Base-by-base conservation (phyloP, 2,888 invertebrate species). In the Leuctra nigra region DNA sequence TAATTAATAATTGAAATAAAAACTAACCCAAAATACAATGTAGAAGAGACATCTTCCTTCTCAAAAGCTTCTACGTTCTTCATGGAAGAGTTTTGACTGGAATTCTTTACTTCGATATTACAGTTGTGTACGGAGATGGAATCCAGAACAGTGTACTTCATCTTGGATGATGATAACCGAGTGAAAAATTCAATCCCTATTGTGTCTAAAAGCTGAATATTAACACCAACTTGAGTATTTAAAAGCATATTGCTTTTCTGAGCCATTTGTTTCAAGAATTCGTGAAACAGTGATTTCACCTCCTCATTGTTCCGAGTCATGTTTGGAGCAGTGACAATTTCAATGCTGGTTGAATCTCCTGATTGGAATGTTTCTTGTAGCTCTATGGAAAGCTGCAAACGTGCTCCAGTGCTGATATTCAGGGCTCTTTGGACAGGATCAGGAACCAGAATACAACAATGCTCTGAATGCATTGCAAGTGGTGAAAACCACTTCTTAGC, bases 131-230 rank as follows among this genome's bases (percentile, higher is more conserved):
- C 9, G 11, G 14, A 13, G 1, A 50, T 50, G 9, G 23, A 16
- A 35, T 50, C 25, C 25, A 56, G 24, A 22, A 56, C n/a, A 13
- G 33, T 39, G 39, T 50, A 56, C 13, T 56, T 18, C 11, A 41
- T 11, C 13, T 52, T 50, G n/a, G 11, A 13, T 14, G 50, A 11
- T 7, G 11, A 50, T 9, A 25, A 23, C 23, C 48, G 50, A 1
- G n/a, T n/a, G n/a, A n/a, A n/a, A n/a, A n/a, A n/a, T n/a, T n/a
- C n/a, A n/a, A n/a, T n/a, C n/a, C n/a, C n/a, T n/a, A n/a, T n/a
- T n/a, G 9, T 48, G 20, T 29, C 39, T 13, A 20, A 39, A 11
- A 56, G 20, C 25, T 11, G 9, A 7, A n/a, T 3, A 14, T 20
- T 2, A 44, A 14, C n/a, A 29, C 6, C 29, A 11, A 11, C 29